Percentiles rank a stretch among this genome's conserved stretches.
These are phyloP conservation scores for Manis crassicaudata DNA, from an alignment of 2,797 vertebrate species.

Conservation along the genomic window DNA sequence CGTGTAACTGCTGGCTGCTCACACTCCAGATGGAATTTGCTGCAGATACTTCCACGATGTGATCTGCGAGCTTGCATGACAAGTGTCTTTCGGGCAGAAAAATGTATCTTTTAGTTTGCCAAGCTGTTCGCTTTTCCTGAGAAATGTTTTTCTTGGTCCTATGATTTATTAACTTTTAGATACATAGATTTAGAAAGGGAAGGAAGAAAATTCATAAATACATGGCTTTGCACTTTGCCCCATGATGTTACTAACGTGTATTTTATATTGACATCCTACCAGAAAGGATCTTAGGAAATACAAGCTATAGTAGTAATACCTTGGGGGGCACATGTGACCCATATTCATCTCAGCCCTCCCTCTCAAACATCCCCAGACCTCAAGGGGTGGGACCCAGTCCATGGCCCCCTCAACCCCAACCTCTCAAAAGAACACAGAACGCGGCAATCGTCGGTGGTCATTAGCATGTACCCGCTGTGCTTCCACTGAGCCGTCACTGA, in stretches of 20 bases:
- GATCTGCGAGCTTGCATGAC: not conserved
- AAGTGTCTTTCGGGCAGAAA: not conserved
- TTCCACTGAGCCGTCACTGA: not conserved
- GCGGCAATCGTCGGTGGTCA: fast-evolving
- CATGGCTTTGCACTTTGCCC: not conserved
- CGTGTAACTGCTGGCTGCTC: too few species aligned
- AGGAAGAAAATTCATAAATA: not conserved
- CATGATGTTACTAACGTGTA: too few species aligned
- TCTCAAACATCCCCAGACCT: not conserved
- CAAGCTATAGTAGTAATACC: fast-evolving
- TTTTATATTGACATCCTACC: not conserved
- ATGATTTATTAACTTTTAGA: not conserved
- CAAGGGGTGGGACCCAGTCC: fast-evolving
- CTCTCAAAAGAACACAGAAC: not conserved
- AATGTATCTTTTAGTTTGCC: not conserved
- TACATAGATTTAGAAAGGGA: not conserved
- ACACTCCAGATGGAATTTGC: not conserved
- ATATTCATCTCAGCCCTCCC: not conserved
- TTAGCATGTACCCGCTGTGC: not conserved
- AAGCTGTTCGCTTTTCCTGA: not conserved
- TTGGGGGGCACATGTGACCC: not conserved
- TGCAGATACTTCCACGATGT: not conserved
- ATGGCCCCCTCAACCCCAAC: not conserved
- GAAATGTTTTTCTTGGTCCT: not conserved
- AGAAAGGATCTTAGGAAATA: not conserved